Conservation (phyloP, 2,113 vertebrate genomes). For the Rhinolophus sinicus region DNA sequence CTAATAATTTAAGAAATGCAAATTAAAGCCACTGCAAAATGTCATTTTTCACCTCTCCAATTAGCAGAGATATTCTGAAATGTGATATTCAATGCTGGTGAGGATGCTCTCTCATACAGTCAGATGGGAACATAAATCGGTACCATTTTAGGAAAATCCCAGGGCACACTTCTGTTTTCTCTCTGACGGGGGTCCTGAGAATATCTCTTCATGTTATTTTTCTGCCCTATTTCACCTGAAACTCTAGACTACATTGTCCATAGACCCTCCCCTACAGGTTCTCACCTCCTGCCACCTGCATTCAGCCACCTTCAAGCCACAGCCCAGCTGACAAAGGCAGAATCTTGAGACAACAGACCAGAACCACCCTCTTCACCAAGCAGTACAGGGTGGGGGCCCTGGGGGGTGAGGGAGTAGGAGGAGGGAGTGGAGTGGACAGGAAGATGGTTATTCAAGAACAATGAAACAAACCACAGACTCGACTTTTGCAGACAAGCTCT, state of each 20-base stretch:
- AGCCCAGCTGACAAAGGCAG: background rate
- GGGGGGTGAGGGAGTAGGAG: background rate
- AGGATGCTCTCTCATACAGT: background rate
- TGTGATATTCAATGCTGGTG: accelerated
- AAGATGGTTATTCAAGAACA: background rate
- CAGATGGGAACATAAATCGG: background rate
- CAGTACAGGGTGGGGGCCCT: background rate
- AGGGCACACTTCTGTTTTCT: background rate
- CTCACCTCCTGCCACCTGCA: background rate
- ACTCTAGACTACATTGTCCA: background rate
- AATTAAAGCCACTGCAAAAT: background rate
- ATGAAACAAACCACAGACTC: background rate
- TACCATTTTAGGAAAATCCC: background rate
- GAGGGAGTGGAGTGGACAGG: background rate
- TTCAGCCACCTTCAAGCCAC: background rate
- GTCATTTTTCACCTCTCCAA: background rate
- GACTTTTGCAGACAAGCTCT: background rate
- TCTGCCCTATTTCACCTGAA: background rate
- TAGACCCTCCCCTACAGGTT: background rate
- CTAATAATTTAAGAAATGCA: background rate
- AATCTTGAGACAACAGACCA: background rate
- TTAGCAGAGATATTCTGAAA: background rate
- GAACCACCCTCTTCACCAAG: background rate
- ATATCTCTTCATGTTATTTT: background rate
- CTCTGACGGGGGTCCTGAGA: background rate